Percentiles rank a stretch among this genome's conserved stretches.
Evolutionary conservation across 2,888 invertebrate species (phyloP).

Genomic region (Gari tellinella): DNA sequence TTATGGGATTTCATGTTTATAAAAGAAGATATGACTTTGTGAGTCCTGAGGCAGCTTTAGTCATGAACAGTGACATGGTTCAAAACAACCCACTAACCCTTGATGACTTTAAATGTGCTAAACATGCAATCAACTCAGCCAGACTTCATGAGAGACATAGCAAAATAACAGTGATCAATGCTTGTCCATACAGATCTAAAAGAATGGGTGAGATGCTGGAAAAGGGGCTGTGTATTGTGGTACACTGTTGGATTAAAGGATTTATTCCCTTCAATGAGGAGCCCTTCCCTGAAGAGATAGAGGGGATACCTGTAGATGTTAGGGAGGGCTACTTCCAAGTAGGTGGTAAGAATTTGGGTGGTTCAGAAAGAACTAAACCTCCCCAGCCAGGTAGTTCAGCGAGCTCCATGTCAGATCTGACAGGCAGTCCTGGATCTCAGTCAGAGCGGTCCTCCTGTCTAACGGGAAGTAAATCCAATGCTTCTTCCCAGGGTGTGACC

Average conservation of each 20-base stretch:
- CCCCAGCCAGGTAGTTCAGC: too few species aligned
- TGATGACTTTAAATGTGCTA: slow-evolving; percentile 20
- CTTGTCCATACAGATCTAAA: slow-evolving; percentile 47
- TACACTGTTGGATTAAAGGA: slow-evolving; percentile 51
- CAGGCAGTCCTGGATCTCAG: too few species aligned
- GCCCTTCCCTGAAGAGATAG: slow-evolving; percentile 44
- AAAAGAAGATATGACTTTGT: slow-evolving; percentile 38
- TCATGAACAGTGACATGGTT: slow-evolving; percentile 35
- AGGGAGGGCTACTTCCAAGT: slow-evolving; percentile 25
- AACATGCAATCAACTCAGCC: slow-evolving; percentile 14
- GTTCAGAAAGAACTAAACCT: too few species aligned
- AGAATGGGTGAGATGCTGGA: slow-evolving; percentile 34
- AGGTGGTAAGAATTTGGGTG: too few species aligned
- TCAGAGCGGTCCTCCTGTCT: too few species aligned
- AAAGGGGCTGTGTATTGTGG: slow-evolving; percentile 48
- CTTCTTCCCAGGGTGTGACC: too few species aligned
- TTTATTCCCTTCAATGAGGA: slow-evolving; percentile 58
- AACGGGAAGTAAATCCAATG: too few species aligned
- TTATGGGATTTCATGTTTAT: slow-evolving; percentile 50
- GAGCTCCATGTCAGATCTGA: too few species aligned
- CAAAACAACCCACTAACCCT: slow-evolving; percentile 24
- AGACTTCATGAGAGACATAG: slow-evolving; percentile 34
- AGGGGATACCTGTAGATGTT: slow-evolving; percentile 53
- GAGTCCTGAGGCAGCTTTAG: slow-evolving; percentile 34
- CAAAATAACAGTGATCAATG: slow-evolving; percentile 41